Conservation (phyloP, 2,113 vertebrate genomes). For the Podarcis raffonei region DNA sequence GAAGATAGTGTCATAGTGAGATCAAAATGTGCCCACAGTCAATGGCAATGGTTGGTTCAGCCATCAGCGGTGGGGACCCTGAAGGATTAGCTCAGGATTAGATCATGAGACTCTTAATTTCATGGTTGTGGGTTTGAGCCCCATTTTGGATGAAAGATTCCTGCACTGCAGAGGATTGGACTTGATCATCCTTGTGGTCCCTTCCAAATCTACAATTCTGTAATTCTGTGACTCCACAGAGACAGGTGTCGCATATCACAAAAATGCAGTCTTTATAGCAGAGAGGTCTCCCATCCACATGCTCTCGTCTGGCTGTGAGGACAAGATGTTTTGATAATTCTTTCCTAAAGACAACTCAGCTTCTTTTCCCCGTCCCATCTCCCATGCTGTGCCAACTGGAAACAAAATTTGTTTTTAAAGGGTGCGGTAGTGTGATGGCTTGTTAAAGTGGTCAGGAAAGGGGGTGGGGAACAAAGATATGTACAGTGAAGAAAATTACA, state of each 20-base stretch:
- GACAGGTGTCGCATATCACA: background rate
- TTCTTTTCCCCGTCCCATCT: background rate
- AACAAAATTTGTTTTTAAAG: constrained; percentile 36
- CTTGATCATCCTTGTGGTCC: too few species aligned
- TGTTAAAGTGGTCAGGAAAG: constrained; percentile 2
- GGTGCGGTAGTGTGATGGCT: constrained; percentile 48
- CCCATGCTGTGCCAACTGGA: background rate
- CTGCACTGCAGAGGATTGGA: too few species aligned
- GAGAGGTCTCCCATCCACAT: background rate
- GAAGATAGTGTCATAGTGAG: background rate
- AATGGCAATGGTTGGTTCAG: too few species aligned
- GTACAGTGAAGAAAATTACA: constrained; percentile 38
- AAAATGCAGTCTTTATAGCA: background rate
- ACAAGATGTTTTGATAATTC: background rate
- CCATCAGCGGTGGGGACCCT: background rate
- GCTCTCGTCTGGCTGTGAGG: background rate
- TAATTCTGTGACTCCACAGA: too few species aligned
- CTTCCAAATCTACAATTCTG: too few species aligned
- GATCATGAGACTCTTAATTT: too few species aligned
- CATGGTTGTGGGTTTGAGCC: too few species aligned
- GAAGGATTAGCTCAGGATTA: background rate
- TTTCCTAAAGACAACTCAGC: background rate
- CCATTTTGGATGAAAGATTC: too few species aligned
- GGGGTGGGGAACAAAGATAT: constrained; percentile 41
- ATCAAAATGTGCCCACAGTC: background rate